Base-by-base conservation (phyloP, 2,797 vertebrate species). In the Sebastes taczanowskii region DNA sequence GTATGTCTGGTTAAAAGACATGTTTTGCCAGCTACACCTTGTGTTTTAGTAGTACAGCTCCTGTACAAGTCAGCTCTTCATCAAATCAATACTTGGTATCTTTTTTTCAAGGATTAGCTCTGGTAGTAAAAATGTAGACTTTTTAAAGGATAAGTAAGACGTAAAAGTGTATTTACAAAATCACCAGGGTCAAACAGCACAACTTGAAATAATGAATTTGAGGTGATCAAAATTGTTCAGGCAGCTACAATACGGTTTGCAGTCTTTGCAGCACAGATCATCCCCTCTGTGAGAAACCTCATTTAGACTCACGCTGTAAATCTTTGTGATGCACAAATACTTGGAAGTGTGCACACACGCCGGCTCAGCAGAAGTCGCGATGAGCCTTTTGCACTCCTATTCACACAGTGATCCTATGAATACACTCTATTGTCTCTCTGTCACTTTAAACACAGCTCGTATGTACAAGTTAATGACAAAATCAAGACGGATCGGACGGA, bases 121-220 rank as follows among this genome's bases (percentile, higher is more conserved):
- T 87, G 68, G 23, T 84, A 71, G 72, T 80, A 88, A 83, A 80
- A 85, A 92, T 35, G 20, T 55, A 42, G 67, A 76, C 46, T 82
- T 82, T 82, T 85, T 62, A 71, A 86, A 85, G 35, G 42, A 86
- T 27, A 70, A 69, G 55, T 89, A 77, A 84, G 83, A 91, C 30
- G 70, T n/a, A 66, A 78, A 87, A 79, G 70, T 86, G 73, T 90
- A 93, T 91, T 86, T 92, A 93, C 87, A 93, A 83, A 81, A 81
- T 87, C 60, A 82, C 80, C 76, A 63, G 74, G 74, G 35, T 80
- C 52, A 63, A 85, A 53, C 63, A 77, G 74, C 85, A 85, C 74
- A 78, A 72, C 27, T 49, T 77, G n/a, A 85, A 87, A 74, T 69
- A 32, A 62, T 75, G 63, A 71, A 25, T 74, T n/a, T 55, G 16